Conservation (phyloP, 2,888 invertebrate species). For the Phyllotreta striolata region DNA sequence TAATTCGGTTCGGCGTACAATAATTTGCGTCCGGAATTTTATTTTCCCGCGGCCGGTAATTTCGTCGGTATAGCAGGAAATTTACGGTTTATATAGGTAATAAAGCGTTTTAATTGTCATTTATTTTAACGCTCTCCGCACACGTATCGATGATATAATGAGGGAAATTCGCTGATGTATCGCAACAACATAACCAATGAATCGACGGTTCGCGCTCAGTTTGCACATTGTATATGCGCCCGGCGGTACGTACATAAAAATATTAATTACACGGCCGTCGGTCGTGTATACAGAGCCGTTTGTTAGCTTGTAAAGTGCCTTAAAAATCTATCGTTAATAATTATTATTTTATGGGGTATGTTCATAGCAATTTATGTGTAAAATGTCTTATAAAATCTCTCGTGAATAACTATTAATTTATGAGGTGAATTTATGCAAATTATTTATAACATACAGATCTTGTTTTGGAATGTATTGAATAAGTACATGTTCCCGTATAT, state of each 20-base stretch:
- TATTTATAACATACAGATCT: too few species aligned
- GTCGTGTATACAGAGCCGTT: too few species aligned
- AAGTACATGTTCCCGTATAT: too few species aligned
- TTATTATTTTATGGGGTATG: too few species aligned
- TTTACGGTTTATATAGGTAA: conserved; percentile 40
- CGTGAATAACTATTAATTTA: too few species aligned
- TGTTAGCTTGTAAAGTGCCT: too few species aligned
- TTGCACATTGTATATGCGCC: conserved; percentile 1
- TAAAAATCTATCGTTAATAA: too few species aligned
- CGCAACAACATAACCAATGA: conserved; percentile 15
- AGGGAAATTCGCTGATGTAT: conserved; percentile 40
- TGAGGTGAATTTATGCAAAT: too few species aligned
- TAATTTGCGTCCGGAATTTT: conserved; percentile 31
- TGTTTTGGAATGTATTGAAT: too few species aligned
- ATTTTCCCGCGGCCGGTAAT: conserved; percentile 27
- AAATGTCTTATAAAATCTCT: too few species aligned
- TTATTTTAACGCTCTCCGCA: conserved; percentile 42
- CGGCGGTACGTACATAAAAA: neutral
- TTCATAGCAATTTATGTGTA: too few species aligned
- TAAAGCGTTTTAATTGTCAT: conserved; percentile 43
- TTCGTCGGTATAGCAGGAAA: conserved; percentile 31
- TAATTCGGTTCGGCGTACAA: conserved; percentile 26
- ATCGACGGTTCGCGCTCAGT: neutral
- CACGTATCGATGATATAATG: conserved; percentile 41
- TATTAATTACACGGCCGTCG: neutral